Evolutionary conservation across 2,113 vertebrate species (phyloP).

Genomic region (Dissostichus mawsoni): DNA sequence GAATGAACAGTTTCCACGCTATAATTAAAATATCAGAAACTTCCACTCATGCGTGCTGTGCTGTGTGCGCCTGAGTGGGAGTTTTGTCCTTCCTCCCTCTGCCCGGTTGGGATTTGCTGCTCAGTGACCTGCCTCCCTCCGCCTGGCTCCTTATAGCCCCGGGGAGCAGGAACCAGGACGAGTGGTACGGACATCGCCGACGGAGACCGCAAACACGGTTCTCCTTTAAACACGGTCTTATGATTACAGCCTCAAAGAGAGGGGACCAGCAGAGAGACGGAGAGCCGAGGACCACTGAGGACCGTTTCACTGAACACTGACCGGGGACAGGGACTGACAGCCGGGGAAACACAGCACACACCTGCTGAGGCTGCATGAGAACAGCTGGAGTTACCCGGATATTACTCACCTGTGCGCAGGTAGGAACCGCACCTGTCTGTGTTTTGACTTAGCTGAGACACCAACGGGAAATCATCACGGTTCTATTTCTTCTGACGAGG

Average conservation of each 20-base stretch:
- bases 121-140: slow-evolving; percentile 85
- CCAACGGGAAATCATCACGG: not conserved
- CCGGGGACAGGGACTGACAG: not conserved
- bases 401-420: slow-evolving; percentile 62
- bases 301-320: not conserved
- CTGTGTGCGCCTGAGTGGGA: not conserved
- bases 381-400: slow-evolving; percentile 34
- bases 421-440: slow-evolving; percentile 7
- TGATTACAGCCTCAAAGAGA: slow-evolving; percentile 85
- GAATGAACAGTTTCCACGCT: too few relatives aligned
- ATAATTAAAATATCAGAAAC: too few relatives aligned
- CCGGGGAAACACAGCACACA: slow-evolving; percentile 17
- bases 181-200: slow-evolving; percentile 95
- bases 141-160: slow-evolving; percentile 89
- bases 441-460: not conserved
- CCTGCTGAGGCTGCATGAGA: slow-evolving; percentile 37
- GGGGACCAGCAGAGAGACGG: slow-evolving; percentile 43
- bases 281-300: not conserved
- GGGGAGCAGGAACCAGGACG: slow-evolving; percentile 87
- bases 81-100: too few relatives aligned
- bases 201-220: slow-evolving; percentile 87
- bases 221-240: slow-evolving; percentile 88
- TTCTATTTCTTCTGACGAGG: not conserved
- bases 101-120: slow-evolving; percentile 61
- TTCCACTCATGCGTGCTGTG: too few relatives aligned